These are phyloP conservation scores for Aporophyla lueneburgensis DNA, from an alignment of 2,888 invertebrate genomes.

Conservation along the genomic window DNA sequence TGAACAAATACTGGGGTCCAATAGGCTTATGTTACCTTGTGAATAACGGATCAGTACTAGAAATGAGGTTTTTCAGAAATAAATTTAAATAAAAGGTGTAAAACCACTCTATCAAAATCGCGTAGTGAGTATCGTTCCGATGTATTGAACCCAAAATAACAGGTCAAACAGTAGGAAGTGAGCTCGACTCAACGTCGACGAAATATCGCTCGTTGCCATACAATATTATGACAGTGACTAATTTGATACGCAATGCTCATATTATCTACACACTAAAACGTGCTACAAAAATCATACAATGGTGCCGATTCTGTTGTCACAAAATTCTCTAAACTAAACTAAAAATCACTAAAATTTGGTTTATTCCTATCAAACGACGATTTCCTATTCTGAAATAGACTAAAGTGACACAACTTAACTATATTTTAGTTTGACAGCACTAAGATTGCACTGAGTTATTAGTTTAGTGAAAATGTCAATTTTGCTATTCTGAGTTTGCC, in stretches of 20 bases:
- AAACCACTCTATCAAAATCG: conserved; percentile 50
- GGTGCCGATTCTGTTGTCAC: no score
- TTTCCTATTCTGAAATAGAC: no score
- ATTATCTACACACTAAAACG: not conserved
- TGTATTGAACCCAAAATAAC: conserved; percentile 84
- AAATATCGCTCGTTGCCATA: conserved; percentile 72
- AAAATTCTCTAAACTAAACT: no score
- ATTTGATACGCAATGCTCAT: conserved; percentile 57
- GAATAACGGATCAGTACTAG: not conserved
- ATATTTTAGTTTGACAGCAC: no score
- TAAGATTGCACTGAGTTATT: no score
- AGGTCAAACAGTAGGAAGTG: conserved; percentile 81
- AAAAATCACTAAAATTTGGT: no score
- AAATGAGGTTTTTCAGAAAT: not conserved
- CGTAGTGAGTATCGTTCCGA: conserved; percentile 72
- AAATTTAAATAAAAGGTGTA: not conserved
- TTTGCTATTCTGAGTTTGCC: no score
- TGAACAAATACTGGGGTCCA: no score
- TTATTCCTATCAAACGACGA: no score
- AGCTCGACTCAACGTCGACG: conserved; percentile 71
- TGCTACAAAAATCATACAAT: conserved; percentile 5
- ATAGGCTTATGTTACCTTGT: not conserved
- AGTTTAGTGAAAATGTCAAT: no score
- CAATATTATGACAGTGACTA: conserved; percentile 75
- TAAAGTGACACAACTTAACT: no score